phyloP scores from a whole-genome alignment of 2,797 vertebrate genomes.

The Tapirus indicus region DNA sequence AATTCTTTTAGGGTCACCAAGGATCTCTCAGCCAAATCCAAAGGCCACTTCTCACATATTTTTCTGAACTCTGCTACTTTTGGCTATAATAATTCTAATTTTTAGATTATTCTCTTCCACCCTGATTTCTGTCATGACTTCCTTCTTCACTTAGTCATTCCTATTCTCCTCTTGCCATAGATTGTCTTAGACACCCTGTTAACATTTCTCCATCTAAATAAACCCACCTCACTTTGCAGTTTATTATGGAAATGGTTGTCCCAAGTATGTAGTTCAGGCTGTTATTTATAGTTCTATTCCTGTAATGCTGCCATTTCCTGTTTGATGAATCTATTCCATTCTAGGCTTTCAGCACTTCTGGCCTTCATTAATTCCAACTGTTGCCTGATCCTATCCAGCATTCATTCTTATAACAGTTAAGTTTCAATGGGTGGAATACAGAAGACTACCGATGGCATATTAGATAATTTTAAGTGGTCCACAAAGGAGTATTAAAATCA shows the following conservation, averaged over 20 bases:
- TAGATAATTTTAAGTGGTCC: slow-evolving; percentile 3
- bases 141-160: background rate
- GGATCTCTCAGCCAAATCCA: background rate
- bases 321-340: background rate
- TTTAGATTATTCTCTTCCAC: background rate
- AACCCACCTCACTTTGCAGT: background rate
- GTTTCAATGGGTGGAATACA: background rate
- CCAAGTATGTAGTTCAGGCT: background rate
- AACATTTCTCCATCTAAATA: slow-evolving; percentile 23
- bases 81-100: background rate
- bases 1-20: slow-evolving; percentile 10
- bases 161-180: background rate
- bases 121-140: background rate
- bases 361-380: background rate
- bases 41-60: background rate
- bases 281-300: background rate
- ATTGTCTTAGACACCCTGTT: background rate
- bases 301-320: slow-evolving; percentile 5
- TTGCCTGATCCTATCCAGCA: background rate
- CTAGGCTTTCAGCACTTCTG: slow-evolving; percentile 1
- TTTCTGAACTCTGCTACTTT: background rate
- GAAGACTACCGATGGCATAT: background rate
- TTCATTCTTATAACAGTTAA: background rate
- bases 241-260: background rate
- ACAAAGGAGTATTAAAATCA: background rate